phyloP scores from a whole-genome alignment of 2,797 vertebrate species.

The Chrysocyon brachyurus region DNA sequence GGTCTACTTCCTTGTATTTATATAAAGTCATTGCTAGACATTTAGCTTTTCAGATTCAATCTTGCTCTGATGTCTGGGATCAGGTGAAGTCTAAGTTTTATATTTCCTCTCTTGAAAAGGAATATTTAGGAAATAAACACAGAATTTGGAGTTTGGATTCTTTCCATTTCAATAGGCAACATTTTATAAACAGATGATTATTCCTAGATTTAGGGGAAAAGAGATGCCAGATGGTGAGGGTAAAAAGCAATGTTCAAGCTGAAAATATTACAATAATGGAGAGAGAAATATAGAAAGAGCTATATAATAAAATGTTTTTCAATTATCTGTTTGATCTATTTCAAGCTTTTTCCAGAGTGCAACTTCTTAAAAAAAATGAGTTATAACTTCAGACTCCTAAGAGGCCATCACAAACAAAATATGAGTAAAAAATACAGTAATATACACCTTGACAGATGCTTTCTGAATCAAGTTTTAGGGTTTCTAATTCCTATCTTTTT shows the following conservation, averaged over 20 bases:
- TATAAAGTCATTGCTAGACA: background rate
- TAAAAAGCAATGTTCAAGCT: conserved; percentile 66
- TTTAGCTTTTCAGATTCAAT: conserved; percentile 8
- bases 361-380: conserved; percentile 20
- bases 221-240: conserved; percentile 32
- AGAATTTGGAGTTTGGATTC: conserved; percentile 34
- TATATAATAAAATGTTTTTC: conserved; percentile 70
- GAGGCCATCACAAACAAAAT: background rate
- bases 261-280: conserved; percentile 60
- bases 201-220: conserved; percentile 64
- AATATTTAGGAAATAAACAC: background rate
- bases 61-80: background rate
- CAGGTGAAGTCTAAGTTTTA: background rate
- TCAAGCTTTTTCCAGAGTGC: conserved; percentile 23
- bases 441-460: background rate
- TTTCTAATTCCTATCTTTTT: conserved; percentile 56
- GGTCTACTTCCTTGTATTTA: background rate
- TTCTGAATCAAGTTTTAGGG: conserved; percentile 61
- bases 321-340: conserved; percentile 51
- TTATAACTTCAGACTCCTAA: conserved; percentile 59
- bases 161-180: conserved; percentile 43
- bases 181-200: conserved; percentile 53
- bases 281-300: conserved; percentile 22
- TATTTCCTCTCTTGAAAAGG: background rate
- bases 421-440: background rate